Base-by-base conservation (phyloP, 2,113 vertebrate species). In the Meles meles region DNA sequence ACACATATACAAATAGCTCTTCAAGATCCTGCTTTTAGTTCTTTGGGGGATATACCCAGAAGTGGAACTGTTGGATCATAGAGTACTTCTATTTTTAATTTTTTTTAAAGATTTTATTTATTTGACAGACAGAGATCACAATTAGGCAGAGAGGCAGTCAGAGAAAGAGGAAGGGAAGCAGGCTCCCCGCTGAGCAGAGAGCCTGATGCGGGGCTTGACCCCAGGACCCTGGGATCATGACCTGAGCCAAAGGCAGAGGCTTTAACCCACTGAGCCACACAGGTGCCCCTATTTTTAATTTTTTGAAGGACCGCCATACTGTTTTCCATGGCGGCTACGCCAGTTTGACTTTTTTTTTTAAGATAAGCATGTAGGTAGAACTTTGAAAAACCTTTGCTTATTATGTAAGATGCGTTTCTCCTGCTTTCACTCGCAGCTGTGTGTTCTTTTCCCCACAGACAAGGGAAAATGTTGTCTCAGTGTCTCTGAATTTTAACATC, bases 401-500 rank as follows among this genome's bases (percentile, higher is more conserved):
- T 87, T 34, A 42, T 23, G 31, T 72, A 77, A 92, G 71, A 57
- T 61, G 69, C n/a, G 20, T 93, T 65, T 89, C 61, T 88, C 87
- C 74, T 34, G 67, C 82, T 52, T 49, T 67, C 57, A n/a, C 57
- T 87, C 47, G 0, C 47, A 67, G 87, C 6, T 65, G 15, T 10
- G 12, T 90, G 67, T 87, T 87, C 87, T 80, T 90, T 80, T 42
- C 69, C 71, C 65, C 39, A 59, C 39, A 81, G 61, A 86, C 39
- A 49, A 65, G n/a, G 25, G 65, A 81, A 90, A 65, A 69, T 47
- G 37, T 42, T 94, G 82, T 83, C 49, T 61, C 31, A 2, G 0
- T 77, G n/a, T 96, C 76, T 93, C 89, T 77, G 82, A 82, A 69
- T 96, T 88, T 88, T 83, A 92, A 49, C 57, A 83, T 88, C 42